Conservation (phyloP, 2,797 vertebrate species). For the Octomys mimax region DNA sequence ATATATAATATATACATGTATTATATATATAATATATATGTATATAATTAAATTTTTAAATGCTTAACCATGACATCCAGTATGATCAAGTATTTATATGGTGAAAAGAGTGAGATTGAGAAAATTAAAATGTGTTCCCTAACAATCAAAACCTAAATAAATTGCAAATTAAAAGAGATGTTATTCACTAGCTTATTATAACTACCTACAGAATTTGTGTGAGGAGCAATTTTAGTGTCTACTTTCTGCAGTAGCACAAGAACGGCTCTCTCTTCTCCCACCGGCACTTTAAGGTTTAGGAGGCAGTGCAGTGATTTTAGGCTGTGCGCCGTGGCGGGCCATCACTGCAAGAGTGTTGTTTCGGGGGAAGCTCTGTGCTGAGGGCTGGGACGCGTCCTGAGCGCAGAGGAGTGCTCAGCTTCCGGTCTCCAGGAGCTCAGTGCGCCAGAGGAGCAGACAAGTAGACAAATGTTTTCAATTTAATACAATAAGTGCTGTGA, state of each 20-base stretch:
- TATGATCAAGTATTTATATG: background rate
- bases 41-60: background rate
- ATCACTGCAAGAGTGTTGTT: constrained; percentile 23
- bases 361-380: background rate
- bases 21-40: background rate
- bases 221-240: background rate
- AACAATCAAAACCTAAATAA: constrained; percentile 6
- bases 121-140: background rate
- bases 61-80: background rate
- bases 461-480: constrained; percentile 78
- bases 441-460: constrained; percentile 54
- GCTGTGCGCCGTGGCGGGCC: rapidly evolving
- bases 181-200: background rate
- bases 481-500: constrained; percentile 69
- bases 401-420: constrained; percentile 2
- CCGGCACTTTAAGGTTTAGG: background rate
- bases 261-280: background rate
- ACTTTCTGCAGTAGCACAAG: background rate
- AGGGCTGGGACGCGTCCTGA: background rate
- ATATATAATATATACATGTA: too few species aligned
- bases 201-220: background rate
- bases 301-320: background rate
- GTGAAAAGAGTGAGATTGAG: background rate
- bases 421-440: constrained; percentile 54
- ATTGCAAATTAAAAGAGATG: background rate